A percentile compares a stretch with the other conserved stretches of the same genome.
These are phyloP conservation scores for Neoniphon sammara DNA, from an alignment of 2,797 vertebrate genomes.

Conservation along the genomic window DNA sequence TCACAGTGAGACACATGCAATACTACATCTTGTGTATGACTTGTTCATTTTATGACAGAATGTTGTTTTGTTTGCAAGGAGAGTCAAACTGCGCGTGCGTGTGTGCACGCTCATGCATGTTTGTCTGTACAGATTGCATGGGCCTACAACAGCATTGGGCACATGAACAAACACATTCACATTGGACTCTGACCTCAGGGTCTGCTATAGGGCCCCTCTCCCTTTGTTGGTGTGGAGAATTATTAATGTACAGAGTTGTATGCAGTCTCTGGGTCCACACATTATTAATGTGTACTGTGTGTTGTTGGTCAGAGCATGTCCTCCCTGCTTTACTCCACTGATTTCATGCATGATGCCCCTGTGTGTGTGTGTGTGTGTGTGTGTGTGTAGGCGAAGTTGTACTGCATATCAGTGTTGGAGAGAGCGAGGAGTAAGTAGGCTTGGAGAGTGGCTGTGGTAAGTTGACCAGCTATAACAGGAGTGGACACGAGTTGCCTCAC, in stretches of 20 bases:
- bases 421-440: constrained; percentile 53
- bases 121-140: not conserved
- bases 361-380: constrained; percentile 12
- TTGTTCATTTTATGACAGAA: constrained; percentile 45
- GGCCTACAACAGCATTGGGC: not conserved
- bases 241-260: constrained; percentile 52
- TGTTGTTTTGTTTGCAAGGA: constrained; percentile 34
- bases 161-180: constrained; percentile 16
- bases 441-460: constrained; percentile 40
- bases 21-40: constrained; percentile 32
- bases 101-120: too few species aligned
- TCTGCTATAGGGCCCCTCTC: constrained; percentile 30
- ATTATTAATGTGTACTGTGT: constrained; percentile 48
- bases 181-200: constrained; percentile 60
- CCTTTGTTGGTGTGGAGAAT: constrained; percentile 64
- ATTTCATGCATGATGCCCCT: constrained; percentile 1
- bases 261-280: constrained; percentile 42
- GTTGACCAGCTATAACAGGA: constrained; percentile 49
- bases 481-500: constrained; percentile 63
- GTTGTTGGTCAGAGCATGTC: constrained; percentile 10
- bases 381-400: constrained; percentile 57
- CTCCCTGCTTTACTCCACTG: not conserved
- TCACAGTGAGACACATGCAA: constrained; percentile 37
- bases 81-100: too few species aligned
- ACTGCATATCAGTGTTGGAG: constrained; percentile 55